Percentiles rank a stretch among this genome's conserved stretches.
These are phyloP conservation scores for Syrrhaptes paradoxus DNA, from an alignment of 2,113 vertebrate genomes.

Conservation along the genomic window DNA sequence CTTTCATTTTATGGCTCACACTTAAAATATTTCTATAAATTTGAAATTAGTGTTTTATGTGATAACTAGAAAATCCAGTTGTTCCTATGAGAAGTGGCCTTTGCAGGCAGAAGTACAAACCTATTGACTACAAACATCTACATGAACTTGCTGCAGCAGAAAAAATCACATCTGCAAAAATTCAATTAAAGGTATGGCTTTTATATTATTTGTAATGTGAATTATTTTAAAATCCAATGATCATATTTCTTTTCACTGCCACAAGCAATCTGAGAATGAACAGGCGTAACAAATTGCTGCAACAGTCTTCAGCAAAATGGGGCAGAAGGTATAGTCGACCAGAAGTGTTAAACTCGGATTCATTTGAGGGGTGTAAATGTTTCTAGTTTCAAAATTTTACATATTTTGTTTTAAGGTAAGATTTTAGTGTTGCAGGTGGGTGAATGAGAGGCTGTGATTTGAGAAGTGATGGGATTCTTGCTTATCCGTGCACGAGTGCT, in stretches of 20 bases:
- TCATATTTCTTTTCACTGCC: not conserved
- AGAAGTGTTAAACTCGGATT: not conserved
- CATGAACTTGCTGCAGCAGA: slow-evolving; percentile 79
- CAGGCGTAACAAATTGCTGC: not conserved
- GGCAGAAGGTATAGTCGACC: not conserved
- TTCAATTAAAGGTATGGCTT: slow-evolving; percentile 84
- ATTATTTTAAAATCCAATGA: not conserved
- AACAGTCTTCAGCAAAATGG: not conserved
- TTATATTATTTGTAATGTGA: not conserved
- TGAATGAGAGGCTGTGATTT: not conserved
- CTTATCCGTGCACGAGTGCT: not conserved
- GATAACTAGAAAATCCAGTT: slow-evolving; percentile 75
- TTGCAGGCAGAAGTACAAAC: slow-evolving; percentile 80
- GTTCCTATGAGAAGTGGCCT: slow-evolving; percentile 75
- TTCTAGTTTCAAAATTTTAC: not conserved
- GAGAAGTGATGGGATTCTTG: too few species aligned
- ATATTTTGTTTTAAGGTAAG: not conserved
- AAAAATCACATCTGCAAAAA: slow-evolving; percentile 77
- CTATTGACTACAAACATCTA: slow-evolving; percentile 82
- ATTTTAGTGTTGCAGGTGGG: not conserved
- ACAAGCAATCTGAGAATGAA: not conserved
- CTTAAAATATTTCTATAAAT: slow-evolving; percentile 3
- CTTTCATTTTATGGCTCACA: not conserved
- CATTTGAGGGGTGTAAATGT: not conserved
- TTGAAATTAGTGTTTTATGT: slow-evolving; percentile 46